These are phyloP conservation scores for Trisateles emortualis DNA, from an alignment of 2,888 invertebrate genomes.

Conservation along the genomic window DNA sequence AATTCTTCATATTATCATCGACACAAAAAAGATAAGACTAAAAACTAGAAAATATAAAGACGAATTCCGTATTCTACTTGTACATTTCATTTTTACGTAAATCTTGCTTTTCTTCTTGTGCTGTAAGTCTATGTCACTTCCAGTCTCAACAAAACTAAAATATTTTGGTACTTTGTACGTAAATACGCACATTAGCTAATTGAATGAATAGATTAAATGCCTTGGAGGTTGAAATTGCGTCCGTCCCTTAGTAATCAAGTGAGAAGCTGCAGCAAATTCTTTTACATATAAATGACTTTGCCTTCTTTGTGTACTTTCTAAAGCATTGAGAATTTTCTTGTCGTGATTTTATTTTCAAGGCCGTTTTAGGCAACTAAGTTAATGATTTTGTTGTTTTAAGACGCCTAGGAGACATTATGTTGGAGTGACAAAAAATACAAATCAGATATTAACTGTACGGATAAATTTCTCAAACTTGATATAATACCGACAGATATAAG, in stretches of 20 bases:
- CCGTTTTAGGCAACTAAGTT: not conserved
- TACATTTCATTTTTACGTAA: no score
- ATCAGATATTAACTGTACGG: no score
- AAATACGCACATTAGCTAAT: slow-evolving; percentile 25
- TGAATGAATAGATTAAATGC: slow-evolving; percentile 6
- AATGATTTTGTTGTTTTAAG: slow-evolving; percentile 9
- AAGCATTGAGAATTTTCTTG: not conserved
- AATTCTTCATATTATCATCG: no score
- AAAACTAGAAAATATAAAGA: no score
- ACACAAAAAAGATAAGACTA: no score
- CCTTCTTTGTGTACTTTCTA: slow-evolving; percentile 20
- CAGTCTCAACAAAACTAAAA: not conserved
- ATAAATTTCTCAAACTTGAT: no score
- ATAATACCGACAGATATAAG: no score
- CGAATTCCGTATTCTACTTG: no score
- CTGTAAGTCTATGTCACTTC: no score
- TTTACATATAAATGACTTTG: slow-evolving; percentile 1
- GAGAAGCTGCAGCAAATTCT: not conserved
- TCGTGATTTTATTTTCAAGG: slow-evolving; percentile 2
- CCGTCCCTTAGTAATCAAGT: slow-evolving; percentile 7
- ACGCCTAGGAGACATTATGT: no score
- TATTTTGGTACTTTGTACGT: slow-evolving; percentile 3
- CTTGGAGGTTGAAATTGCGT: slow-evolving; percentile 1
- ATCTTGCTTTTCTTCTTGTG: no score
- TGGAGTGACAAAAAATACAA: no score